Conservation (phyloP, 2,797 vertebrate species). For the Gymnoscopelus microlampas region DNA sequence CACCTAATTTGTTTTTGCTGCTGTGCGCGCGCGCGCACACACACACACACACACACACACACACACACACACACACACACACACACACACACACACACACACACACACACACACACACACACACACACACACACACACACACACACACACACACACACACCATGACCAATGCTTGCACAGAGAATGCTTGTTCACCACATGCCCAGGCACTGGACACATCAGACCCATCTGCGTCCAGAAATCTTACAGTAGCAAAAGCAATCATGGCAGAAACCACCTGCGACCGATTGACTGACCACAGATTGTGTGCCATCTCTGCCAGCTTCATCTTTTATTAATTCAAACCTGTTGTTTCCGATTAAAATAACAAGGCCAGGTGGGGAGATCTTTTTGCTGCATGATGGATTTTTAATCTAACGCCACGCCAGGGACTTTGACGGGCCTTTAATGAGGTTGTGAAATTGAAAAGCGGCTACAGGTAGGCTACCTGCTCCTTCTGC, state of each 20-base stretch:
- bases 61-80: slow-evolving; percentile 1
- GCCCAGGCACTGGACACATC: slow-evolving; percentile 14
- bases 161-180: no score
- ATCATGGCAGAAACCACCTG: no score
- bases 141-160: slow-evolving; percentile 20
- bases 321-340: slow-evolving; percentile 11
- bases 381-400: slow-evolving; percentile 2
- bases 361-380: background rate
- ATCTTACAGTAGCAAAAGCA: background rate
- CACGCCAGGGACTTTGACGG: slow-evolving; percentile 15
- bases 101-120: background rate
- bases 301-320: slow-evolving; percentile 11
- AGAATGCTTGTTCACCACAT: background rate
- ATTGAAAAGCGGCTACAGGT: background rate
- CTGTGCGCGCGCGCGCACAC: slow-evolving; percentile 8
- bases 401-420: slow-evolving; percentile 26
- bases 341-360: background rate
- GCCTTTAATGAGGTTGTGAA: slow-evolving; percentile 1
- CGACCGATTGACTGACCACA: background rate
- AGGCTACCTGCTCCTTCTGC: no score
- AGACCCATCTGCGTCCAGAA: slow-evolving; percentile 7
- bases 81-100: background rate
- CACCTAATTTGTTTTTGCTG: background rate
- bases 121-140: background rate
- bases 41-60: background rate